These are phyloP conservation scores for Anthonomus grandis DNA, from an alignment of 1,140 invertebrate genomes.

Conservation along the genomic window DNA sequence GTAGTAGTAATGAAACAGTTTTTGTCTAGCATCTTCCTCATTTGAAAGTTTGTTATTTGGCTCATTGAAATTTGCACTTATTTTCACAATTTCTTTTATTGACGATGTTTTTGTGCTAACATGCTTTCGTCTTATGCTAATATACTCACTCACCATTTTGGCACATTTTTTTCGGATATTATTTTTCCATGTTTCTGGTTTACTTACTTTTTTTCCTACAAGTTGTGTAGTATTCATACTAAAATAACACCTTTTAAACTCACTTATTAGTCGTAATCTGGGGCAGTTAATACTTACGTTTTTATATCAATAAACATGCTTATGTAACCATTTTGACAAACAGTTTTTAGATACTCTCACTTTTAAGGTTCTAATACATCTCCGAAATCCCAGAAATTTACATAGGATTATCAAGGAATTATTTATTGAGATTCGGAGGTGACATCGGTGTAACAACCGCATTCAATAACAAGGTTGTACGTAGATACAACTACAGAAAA, in stretches of 20 bases:
- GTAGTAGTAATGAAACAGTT: conserved; percentile 9
- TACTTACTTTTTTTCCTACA: conserved; percentile 14
- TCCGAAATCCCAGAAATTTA: too few species aligned
- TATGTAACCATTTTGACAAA: too few species aligned
- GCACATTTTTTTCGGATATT: conserved; percentile 3
- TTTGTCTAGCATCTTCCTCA: conserved; percentile 1
- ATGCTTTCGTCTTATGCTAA: conserved; percentile 9
- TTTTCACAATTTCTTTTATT: conserved; percentile 13
- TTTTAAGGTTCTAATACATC: too few species aligned
- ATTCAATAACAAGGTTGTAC: too few species aligned
- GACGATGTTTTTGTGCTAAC: not conserved
- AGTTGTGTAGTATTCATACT: not conserved
- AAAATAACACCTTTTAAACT: not conserved
- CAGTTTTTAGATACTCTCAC: too few species aligned
- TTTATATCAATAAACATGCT: too few species aligned
- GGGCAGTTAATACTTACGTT: too few species aligned
- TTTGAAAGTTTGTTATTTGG: not conserved
- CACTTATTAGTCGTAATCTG: conserved; percentile 4
- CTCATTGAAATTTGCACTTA: conserved; percentile 8
- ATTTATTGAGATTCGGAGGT: too few species aligned
- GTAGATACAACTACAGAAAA: too few species aligned
- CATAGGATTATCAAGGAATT: too few species aligned
- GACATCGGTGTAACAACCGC: too few species aligned
- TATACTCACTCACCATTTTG: conserved; percentile 14
- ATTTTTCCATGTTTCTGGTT: conserved; percentile 13